These are phyloP conservation scores for Cebus imitator DNA, from an alignment of 2,113 vertebrate genomes.

Conservation along the genomic window DNA sequence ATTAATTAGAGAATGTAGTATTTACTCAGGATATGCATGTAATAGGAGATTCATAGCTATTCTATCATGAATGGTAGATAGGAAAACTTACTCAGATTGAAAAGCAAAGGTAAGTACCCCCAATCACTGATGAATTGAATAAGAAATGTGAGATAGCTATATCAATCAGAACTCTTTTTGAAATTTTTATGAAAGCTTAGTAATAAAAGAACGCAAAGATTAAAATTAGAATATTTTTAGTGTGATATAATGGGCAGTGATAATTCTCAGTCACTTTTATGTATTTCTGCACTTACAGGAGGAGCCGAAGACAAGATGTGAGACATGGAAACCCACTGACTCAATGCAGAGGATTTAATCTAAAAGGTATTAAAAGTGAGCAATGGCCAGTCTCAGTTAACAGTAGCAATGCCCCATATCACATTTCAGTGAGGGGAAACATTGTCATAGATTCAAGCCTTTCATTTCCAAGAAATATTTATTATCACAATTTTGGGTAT, in stretches of 20 bases:
- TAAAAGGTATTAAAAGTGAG: slow-evolving; percentile 91
- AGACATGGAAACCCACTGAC: slow-evolving; percentile 97
- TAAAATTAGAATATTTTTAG: not conserved
- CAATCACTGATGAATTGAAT: not conserved
- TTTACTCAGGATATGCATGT: not conserved
- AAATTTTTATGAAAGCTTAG: not conserved
- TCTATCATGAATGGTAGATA: not conserved
- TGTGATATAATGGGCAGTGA: not conserved
- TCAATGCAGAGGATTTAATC: slow-evolving; percentile 97
- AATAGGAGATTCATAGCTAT: not conserved
- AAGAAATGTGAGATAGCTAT: not conserved
- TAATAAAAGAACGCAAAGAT: not conserved
- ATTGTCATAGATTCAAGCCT: not conserved
- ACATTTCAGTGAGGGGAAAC: slow-evolving; percentile 30
- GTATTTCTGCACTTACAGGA: slow-evolving; percentile 83
- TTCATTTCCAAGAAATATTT: not conserved
- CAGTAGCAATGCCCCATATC: not conserved
- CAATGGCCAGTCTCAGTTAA: not conserved
- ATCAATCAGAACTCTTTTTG: not conserved
- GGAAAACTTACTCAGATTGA: not conserved
- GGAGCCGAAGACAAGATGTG: slow-evolving; percentile 96
- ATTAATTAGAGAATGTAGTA: not conserved
- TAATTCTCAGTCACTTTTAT: not conserved
- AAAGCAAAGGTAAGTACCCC: not conserved
- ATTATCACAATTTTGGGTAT: not conserved